A percentile compares a stretch with the other conserved stretches of the same genome.
Conservation (phyloP, 2,113 vertebrate species). For the Bubo blakistoni region DNA sequence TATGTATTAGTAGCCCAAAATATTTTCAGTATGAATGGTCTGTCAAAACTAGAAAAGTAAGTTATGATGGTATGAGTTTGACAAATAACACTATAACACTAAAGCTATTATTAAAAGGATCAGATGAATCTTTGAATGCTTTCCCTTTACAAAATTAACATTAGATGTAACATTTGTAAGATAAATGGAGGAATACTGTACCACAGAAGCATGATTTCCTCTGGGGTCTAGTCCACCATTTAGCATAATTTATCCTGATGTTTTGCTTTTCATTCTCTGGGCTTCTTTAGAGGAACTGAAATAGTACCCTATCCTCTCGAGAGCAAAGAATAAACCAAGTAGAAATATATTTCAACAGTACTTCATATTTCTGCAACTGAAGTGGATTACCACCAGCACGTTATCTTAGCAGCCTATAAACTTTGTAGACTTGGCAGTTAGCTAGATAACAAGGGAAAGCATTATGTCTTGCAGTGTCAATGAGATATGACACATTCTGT, state of each 20-base stretch:
- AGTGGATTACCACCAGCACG: conserved; percentile 50
- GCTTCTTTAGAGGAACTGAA: conserved; percentile 52
- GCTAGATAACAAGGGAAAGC: conserved; percentile 53
- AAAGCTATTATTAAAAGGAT: conserved; percentile 26
- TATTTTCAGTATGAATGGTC: not conserved
- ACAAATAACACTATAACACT: conserved; percentile 1
- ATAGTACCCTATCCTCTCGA: conserved; percentile 40
- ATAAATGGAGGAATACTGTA: conserved; percentile 54
- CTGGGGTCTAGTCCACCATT: conserved; percentile 52
- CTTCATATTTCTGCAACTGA: conserved; percentile 63
- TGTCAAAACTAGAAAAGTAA: conserved; percentile 22
- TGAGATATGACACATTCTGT: conserved; percentile 39
- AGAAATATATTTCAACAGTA: conserved; percentile 59
- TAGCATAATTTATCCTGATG: conserved; percentile 70
- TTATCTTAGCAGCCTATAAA: conserved; percentile 60
- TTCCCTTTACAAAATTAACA: conserved; percentile 52
- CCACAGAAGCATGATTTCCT: conserved; percentile 61
- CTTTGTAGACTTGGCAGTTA: conserved; percentile 25
- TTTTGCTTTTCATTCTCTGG: conserved; percentile 32
- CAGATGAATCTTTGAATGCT: conserved; percentile 33
- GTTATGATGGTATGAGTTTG: not conserved
- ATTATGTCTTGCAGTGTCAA: conserved; percentile 37
- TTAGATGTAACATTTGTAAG: conserved; percentile 43
- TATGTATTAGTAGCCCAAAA: conserved; percentile 37
- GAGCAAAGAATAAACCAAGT: conserved; percentile 51